These are phyloP conservation scores for Matsumyia berberina DNA, from an alignment of 2,888 invertebrate species.

Conservation along the genomic window DNA sequence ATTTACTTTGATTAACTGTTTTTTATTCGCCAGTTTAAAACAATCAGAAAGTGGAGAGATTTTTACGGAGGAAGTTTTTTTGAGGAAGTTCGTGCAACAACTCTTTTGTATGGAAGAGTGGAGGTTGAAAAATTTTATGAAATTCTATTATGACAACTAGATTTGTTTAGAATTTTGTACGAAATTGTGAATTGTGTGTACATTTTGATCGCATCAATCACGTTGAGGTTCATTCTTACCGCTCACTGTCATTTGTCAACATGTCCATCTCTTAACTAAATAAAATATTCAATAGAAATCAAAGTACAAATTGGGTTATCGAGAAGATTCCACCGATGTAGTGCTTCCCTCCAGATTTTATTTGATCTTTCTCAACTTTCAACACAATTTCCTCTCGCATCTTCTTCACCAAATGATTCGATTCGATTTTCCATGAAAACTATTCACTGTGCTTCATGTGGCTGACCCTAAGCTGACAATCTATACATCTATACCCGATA, in stretches of 20 bases:
- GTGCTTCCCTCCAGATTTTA: not conserved
- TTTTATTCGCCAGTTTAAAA: slow-evolving; percentile 13
- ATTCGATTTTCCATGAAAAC: slow-evolving; percentile 39
- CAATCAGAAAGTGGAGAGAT: slow-evolving; percentile 9
- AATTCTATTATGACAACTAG: no score
- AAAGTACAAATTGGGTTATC: slow-evolving; percentile 44
- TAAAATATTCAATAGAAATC: slow-evolving; percentile 20
- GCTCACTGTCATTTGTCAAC: no score
- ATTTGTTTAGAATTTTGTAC: not conserved
- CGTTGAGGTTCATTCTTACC: no score
- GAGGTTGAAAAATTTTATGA: not conserved
- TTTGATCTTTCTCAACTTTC: slow-evolving; percentile 25
- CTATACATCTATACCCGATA: slow-evolving; percentile 36
- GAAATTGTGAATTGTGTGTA: no score
- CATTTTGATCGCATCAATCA: no score
- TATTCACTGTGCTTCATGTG: slow-evolving; percentile 15
- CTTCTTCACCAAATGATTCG: slow-evolving; percentile 21
- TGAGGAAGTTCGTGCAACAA: slow-evolving; percentile 21
- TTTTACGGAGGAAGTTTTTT: not conserved
- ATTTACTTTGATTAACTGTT: slow-evolving; percentile 21
- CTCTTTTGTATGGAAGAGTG: slow-evolving; percentile 42
- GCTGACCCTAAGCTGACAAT: slow-evolving; percentile 55
- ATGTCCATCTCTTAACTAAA: not conserved
- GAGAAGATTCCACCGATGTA: slow-evolving; percentile 17
- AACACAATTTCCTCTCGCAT: slow-evolving; percentile 23